Evolutionary conservation across 1,140 invertebrate species (phyloP), one percentile per base, ranked within the genome.

Genomic region (Lepidurus arcticus): DNA sequence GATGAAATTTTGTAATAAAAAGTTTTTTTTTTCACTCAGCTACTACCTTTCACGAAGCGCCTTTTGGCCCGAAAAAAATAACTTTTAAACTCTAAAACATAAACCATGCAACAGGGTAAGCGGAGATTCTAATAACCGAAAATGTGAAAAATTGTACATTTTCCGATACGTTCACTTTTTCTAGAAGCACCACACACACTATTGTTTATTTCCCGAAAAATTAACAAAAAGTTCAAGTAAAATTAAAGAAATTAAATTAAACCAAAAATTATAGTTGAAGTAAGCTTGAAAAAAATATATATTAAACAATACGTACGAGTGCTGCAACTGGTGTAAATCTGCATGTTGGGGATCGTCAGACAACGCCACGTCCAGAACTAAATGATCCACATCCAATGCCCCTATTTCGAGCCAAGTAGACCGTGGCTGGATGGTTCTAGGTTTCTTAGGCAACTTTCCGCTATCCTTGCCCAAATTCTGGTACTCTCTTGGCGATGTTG

Each of bases 291-390:
- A 47, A 47, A 47, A 47, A 47, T 11, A 4, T 44, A n/a, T 76
- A 82, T 82, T 86, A 90, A 84, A 81, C 93, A 91, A 83, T 94
- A 76, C 76, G 44, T 45, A 76, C 76, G 76, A 42, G 24, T 47
- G 42, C 13, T 76, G 76, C 47, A 76, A 16, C 42, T 24, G 43
- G 13, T 76, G 43, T 34, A 76, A 13, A 24, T 42, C 26, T 45
- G 44, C 16, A 42, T 45, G 26, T 3, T 78, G 80, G 16, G 77
- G 74, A 43, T 74, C 43, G 9, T 75, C 74, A 7, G 76, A 93
- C 74, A 94, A 92, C 0, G 94, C 95, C n/a, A 94, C 92, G 87
- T 98, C 96, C n/a, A 98, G 87, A 80, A 95, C 89, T 34, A 98
- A 87, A 13, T 96, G 95, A 4, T 96, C 96, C 76, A 98, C 86